phyloP scores from a whole-genome alignment of 2,113 vertebrate species.

The Pseudonaja textilis region DNA sequence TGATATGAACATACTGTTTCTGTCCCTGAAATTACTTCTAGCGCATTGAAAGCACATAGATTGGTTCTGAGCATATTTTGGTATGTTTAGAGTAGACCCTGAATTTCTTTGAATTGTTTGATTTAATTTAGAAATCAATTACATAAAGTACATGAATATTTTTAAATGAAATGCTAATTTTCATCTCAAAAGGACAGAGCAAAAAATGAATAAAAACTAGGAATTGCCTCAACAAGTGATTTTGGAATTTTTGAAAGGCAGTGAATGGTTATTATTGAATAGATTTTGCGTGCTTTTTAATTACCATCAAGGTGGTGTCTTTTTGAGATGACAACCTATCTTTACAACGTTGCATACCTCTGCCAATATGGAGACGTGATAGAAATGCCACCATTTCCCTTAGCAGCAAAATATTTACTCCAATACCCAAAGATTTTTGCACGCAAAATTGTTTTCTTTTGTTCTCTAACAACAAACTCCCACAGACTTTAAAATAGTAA shows the following conservation, averaged over 20 bases:
- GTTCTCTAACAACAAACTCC: background rate
- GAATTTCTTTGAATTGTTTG: background rate
- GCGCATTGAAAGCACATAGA: background rate
- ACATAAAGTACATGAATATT: background rate
- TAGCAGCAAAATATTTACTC: background rate
- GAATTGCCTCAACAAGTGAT: background rate
- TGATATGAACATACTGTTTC: background rate
- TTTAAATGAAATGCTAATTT: background rate
- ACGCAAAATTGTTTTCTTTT: background rate
- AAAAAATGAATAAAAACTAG: background rate
- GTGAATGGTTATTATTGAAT: background rate
- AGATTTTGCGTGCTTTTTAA: background rate
- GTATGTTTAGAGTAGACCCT: background rate
- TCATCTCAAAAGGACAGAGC: background rate
- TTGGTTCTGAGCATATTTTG: background rate
- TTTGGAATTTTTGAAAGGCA: background rate
- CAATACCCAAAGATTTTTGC: background rate
- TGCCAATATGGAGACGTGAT: background rate
- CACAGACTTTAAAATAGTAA: background rate
- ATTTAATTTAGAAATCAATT: background rate
- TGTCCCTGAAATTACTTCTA: background rate
- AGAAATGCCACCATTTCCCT: background rate
- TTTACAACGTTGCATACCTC: background rate
- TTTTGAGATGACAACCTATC: background rate
- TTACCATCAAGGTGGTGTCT: background rate